Conservation (phyloP, 1,140 invertebrate species). For the Zeugodacus cucurbitae region DNA sequence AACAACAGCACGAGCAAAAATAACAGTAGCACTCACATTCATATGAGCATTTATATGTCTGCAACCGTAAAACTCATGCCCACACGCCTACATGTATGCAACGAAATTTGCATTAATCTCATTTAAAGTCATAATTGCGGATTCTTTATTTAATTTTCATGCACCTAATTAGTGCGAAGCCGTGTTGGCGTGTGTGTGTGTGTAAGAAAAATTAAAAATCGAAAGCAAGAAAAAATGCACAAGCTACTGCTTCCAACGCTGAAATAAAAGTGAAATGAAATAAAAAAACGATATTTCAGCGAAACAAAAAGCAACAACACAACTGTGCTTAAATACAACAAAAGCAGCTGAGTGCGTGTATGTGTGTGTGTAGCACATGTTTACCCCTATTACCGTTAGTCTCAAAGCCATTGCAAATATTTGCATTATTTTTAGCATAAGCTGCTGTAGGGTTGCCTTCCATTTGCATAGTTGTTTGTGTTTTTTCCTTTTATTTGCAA, state of each 20-base stretch:
- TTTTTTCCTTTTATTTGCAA: not conserved
- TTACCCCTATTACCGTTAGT: not conserved
- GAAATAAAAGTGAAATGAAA: not conserved
- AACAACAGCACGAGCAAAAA: not conserved
- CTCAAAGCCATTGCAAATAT: slow-evolving; percentile 19
- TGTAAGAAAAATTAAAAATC: not conserved
- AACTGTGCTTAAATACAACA: too few species aligned
- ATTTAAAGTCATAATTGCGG: slow-evolving; percentile 21
- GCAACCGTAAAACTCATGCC: not conserved
- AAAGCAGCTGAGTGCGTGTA: not conserved
- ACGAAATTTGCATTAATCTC: not conserved
- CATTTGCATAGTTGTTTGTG: not conserved
- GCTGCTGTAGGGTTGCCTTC: not conserved
- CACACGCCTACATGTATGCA: not conserved
- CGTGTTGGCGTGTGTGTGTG: not conserved
- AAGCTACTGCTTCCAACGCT: not conserved
- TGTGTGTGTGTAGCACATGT: not conserved
- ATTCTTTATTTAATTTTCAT: not conserved
- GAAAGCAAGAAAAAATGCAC: not conserved
- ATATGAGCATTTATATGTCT: not conserved
- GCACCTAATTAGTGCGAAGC: not conserved
- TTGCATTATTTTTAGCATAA: not conserved
- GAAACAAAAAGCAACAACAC: not conserved
- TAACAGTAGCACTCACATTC: not conserved
- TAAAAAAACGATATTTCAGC: not conserved